These are phyloP conservation scores for Nebria ingens DNA, from an alignment of 1,140 invertebrate species.

Conservation along the genomic window DNA sequence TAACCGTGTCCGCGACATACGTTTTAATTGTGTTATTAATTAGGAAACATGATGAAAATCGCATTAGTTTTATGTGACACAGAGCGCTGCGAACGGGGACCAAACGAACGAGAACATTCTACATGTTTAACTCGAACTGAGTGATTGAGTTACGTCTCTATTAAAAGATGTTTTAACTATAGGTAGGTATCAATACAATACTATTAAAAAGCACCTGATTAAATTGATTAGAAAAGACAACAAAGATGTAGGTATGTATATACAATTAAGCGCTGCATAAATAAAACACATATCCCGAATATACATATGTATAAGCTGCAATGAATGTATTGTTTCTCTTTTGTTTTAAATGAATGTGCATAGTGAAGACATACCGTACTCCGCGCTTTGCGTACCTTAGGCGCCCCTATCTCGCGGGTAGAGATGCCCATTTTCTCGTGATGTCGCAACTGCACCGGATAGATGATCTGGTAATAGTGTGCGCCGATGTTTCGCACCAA, in stretches of 20 bases:
- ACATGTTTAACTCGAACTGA: too few species aligned
- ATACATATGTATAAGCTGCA: too few species aligned
- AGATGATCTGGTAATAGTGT: slow-evolving; percentile 89
- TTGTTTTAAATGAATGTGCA: background rate
- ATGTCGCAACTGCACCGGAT: slow-evolving; percentile 84
- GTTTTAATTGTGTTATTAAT: background rate
- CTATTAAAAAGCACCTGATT: too few species aligned
- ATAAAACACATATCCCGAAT: too few species aligned
- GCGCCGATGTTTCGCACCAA: slow-evolving; percentile 79
- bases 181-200: too few species aligned
- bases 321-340: too few species aligned
- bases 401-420: slow-evolving; percentile 70
- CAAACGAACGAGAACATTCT: too few species aligned
- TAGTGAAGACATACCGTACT: slow-evolving; percentile 31
- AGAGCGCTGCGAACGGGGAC: background rate
- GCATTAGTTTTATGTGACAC: background rate
- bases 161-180: too few species aligned
- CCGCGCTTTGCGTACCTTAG: slow-evolving; percentile 58
- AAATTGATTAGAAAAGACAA: too few species aligned
- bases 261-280: too few species aligned
- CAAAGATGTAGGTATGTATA: too few species aligned
- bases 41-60: background rate
- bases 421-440: slow-evolving; percentile 93
- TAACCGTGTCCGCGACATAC: background rate
- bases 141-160: too few species aligned